Evolutionary conservation across 2,797 vertebrate genomes (phyloP).

Genomic region (Hydrolagus colliei): DNA sequence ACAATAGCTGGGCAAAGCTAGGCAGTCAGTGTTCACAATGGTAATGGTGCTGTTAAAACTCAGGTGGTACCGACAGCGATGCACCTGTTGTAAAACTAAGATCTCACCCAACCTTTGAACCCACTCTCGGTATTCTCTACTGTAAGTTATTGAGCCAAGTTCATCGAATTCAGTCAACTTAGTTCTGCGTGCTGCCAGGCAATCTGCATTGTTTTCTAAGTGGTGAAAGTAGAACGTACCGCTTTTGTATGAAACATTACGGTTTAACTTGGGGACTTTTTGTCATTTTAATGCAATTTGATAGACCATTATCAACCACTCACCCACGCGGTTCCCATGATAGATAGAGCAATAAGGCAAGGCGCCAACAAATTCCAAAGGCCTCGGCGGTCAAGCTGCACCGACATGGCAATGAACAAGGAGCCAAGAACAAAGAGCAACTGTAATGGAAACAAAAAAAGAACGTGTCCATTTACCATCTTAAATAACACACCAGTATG

Average conservation of each 20-base stretch:
- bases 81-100: too few species aligned
- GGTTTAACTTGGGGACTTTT: neutral
- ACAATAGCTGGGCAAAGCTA: neutral
- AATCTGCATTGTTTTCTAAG: too few species aligned
- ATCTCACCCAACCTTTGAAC: too few species aligned
- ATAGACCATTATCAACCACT: slow-evolving; percentile 35
- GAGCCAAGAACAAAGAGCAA: slow-evolving; percentile 75
- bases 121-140: too few species aligned
- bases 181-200: too few species aligned
- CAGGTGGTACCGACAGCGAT: too few species aligned
- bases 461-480: neutral
- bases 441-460: slow-evolving; percentile 43
- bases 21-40: neutral
- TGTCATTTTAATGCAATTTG: neutral
- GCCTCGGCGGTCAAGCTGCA: slow-evolving; percentile 86
- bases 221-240: too few species aligned
- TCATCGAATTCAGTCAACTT: too few species aligned
- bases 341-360: slow-evolving; percentile 63
- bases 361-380: slow-evolving; percentile 92
- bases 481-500: neutral
- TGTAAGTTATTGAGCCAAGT: too few species aligned
- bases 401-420: slow-evolving; percentile 84
- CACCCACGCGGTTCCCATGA: slow-evolving; percentile 64
- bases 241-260: neutral
- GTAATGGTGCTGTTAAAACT: too few species aligned